Evolutionary conservation across 2,797 vertebrate species (phyloP), one percentile per base, ranked within the genome.

Genomic region (Petrocephalus sullivani): DNA sequence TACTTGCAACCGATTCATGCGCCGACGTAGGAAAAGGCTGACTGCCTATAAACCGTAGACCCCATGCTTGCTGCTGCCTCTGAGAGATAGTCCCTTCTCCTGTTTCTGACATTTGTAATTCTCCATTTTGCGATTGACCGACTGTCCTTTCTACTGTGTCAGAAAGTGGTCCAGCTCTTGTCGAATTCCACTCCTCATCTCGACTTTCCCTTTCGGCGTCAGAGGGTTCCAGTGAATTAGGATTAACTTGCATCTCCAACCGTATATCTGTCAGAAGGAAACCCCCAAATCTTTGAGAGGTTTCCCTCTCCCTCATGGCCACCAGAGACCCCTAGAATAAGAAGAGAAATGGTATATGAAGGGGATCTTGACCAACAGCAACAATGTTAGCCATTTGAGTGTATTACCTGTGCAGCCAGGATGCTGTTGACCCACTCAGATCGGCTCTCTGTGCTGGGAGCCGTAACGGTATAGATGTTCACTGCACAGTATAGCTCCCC

Each of bases 401-500:
- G 46, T n/a, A 12, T 21, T 90, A 96, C 96, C 94, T 96, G 91
- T 2, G 95, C 95, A 58, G 94, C 89, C 2, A 92, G 91, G 87
- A 96, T 95, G 91, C 91, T 92, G 85, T 95, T 92, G 85, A 96
- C 91, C 97, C 97, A 97, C 21, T 28, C 91, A 33, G 91, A 87
- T 56, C 96, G 92, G 64, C 91, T 94, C 2, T 95, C 91, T 46
- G 94, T 2, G 12, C 91, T 94, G 88, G 95, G 90, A 58, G 96
- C 92, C 37, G 93, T 90, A 86, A 97, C 93, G 1, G 93, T 92
- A 90, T 96, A 93, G 56, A 96, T 94, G 16, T 94, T 96, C 90
- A 94, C 94, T 12, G 92, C 93, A 58, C 95, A 96, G 89, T 91
- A 92, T 61, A 97, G 95, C 88, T 97, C 96, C 6, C 95, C 95